Base-by-base conservation (phyloP, 2,888 invertebrate species). In the Halictus quadricinctus region DNA sequence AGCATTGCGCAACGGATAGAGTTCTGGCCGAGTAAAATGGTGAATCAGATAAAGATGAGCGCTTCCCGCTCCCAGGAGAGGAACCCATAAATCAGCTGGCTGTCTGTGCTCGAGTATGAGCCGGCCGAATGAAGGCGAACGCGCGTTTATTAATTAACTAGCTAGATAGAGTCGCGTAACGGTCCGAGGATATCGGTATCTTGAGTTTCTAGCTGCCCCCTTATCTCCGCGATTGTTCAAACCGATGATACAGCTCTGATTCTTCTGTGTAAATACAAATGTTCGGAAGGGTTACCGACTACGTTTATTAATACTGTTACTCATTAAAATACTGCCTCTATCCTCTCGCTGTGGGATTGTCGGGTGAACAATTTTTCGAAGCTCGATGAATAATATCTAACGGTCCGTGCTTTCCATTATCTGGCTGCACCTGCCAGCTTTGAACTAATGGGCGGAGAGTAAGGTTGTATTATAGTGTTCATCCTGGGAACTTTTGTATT, bases 1-100 rank as follows among this genome's bases (percentile, higher is more conserved):
- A 92, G 89, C 87, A 89, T 91, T 91, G 91, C 89, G 90, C 90
- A 91, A 92, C 86, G 87, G 84, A 92, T 92, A 88, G 86, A 86
- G 88, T 87, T 89, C 87, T 81, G 84, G 80, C 82, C 78, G 81
- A 85, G 90, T 85, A 87, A 89, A 87, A 90, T 80, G 84, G 85
- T 73, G 88, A 76, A 92, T 92, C 91, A 91, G 92, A 92, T 91
- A 91, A 92, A 90, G 85, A 87, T 83, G 87, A 89, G 87, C 83
- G 85, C 81, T 86, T 76, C 81, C 86, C 87, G 85, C 84, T 87
- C 87, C 86, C 84, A 86, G 88, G 91, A 89, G 91, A 73, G 80
- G 79, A 77, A 73, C 36, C 66, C 83, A 89, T 90, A 90, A 90
- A 90, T 90, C 92, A 92, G 89, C 72, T 79, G 81, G 81, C 79